phyloP scores from a whole-genome alignment of 2,888 invertebrate species.

The Mesorhabditis sp. region DNA sequence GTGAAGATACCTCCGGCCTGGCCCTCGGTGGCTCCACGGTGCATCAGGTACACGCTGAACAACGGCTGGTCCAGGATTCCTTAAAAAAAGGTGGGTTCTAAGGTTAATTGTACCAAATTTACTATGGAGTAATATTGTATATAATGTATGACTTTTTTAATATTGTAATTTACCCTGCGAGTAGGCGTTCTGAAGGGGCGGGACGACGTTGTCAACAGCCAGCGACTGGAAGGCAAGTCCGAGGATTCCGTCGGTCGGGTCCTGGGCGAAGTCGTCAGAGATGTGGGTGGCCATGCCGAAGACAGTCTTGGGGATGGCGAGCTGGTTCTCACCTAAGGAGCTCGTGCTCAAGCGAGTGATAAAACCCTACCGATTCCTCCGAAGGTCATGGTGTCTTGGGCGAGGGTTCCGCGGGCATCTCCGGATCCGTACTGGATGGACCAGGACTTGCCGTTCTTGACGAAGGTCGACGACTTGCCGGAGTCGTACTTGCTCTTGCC shows the following conservation, averaged over 20 bases:
- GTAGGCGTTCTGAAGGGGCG: conserved; percentile 87
- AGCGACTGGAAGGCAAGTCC: conserved; percentile 67
- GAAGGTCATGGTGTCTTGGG: conserved; percentile 58
- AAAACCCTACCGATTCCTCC: conserved; percentile 8
- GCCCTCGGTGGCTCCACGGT: conserved; percentile 18
- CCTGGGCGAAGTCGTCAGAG: conserved; percentile 13
- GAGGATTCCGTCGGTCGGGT: conserved; percentile 28
- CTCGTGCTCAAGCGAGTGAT: conserved; percentile 48
- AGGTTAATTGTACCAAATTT: neutral
- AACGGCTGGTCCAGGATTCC: conserved; percentile 27
- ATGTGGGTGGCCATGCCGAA: conserved; percentile 21
- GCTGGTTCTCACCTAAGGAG: neutral
- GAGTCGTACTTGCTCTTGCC: conserved; percentile 84
- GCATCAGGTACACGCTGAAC: conserved; percentile 31
- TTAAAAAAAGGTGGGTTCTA: conserved; percentile 2
- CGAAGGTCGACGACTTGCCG: conserved; percentile 73
- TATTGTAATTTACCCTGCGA: conserved; percentile 64
- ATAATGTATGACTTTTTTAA: neutral
- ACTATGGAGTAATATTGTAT: neutral
- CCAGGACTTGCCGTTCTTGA: conserved; percentile 60
- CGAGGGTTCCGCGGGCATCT: conserved; percentile 60
- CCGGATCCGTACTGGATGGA: conserved; percentile 61
- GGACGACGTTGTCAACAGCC: conserved; percentile 82
- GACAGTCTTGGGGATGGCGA: conserved; percentile 19
- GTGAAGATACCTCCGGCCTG: conserved; percentile 28